Conservation (phyloP, 2,888 invertebrate genomes). For the Cephus rjabovi region DNA sequence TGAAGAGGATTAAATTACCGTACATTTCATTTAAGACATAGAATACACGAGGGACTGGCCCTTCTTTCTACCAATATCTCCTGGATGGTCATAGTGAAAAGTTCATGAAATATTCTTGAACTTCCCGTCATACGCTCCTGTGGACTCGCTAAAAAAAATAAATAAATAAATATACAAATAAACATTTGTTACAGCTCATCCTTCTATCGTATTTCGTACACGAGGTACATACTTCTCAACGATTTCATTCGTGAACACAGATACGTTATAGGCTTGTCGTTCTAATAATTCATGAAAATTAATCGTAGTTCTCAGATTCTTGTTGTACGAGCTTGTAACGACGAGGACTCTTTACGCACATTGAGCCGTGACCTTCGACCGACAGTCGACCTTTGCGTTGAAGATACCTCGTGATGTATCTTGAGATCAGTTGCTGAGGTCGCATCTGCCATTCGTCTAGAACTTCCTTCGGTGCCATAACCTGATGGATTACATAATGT, state of each 20-base stretch:
- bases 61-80: neutral
- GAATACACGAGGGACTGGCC: neutral
- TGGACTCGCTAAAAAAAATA: neutral
- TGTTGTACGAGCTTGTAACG: conserved; percentile 91
- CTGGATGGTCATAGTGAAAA: neutral
- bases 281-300: conserved; percentile 55
- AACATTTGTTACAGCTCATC: neutral
- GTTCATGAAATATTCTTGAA: neutral
- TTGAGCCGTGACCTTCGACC: conserved; percentile 80
- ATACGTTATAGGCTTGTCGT: neutral
- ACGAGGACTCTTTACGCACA: conserved; percentile 86
- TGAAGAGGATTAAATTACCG: neutral
- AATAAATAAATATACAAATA: neutral
- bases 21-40: neutral
- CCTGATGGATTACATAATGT: conserved; percentile 67
- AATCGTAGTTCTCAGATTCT: conserved; percentile 91
- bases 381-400: conserved; percentile 82
- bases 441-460: conserved; percentile 91
- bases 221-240: neutral
- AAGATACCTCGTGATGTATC: conserved; percentile 85
- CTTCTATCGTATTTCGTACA: neutral
- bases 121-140: neutral
- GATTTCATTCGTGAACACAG: neutral
- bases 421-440: conserved; percentile 85
- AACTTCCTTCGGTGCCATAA: conserved; percentile 87